A percentile compares a stretch with the other conserved stretches of the same genome.
Conservation (phyloP, 2,797 vertebrate genomes). For the Pyrocephalus nanus region DNA sequence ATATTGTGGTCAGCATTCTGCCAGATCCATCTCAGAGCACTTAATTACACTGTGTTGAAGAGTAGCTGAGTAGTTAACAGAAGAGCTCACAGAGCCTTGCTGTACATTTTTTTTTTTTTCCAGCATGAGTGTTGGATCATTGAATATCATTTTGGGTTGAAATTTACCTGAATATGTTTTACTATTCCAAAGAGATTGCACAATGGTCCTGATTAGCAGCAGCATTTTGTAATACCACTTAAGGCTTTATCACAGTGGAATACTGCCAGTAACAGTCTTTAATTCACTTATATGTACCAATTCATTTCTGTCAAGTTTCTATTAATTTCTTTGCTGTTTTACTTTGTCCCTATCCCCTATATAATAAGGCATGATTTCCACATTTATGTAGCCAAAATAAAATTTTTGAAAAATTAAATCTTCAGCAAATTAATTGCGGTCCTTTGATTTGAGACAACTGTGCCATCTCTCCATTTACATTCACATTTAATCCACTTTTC, state of each 20-base stretch:
- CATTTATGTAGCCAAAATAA: slow-evolving; percentile 63
- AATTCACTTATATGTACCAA: slow-evolving; percentile 77
- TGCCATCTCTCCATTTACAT: slow-evolving; percentile 51
- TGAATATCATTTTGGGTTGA: slow-evolving; percentile 61
- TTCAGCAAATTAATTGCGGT: slow-evolving; percentile 60
- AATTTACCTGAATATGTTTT: slow-evolving; percentile 69
- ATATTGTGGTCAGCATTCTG: slow-evolving; percentile 13
- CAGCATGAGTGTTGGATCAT: slow-evolving; percentile 55
- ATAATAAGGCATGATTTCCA: slow-evolving; percentile 59
- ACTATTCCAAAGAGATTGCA: slow-evolving; percentile 55
- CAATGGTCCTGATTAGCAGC: slow-evolving; percentile 66
- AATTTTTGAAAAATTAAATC: background rate
- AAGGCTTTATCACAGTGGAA: slow-evolving; percentile 70
- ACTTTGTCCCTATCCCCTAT: slow-evolving; percentile 51
- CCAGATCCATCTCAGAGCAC: slow-evolving; percentile 36
- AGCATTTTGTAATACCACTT: slow-evolving; percentile 75
- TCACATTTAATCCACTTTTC: slow-evolving; percentile 67
- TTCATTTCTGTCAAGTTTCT: slow-evolving; percentile 76
- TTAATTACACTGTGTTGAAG: slow-evolving; percentile 44
- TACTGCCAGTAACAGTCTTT: slow-evolving; percentile 77
- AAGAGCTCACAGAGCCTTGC: slow-evolving; percentile 16
- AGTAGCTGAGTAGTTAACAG: slow-evolving; percentile 24
- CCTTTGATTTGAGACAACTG: slow-evolving; percentile 52
- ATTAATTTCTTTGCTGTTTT: slow-evolving; percentile 75
- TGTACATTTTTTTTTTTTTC: background rate